Conservation (phyloP, 2,113 vertebrate genomes). For the Sinocyclocheilus anshuiensis region DNA sequence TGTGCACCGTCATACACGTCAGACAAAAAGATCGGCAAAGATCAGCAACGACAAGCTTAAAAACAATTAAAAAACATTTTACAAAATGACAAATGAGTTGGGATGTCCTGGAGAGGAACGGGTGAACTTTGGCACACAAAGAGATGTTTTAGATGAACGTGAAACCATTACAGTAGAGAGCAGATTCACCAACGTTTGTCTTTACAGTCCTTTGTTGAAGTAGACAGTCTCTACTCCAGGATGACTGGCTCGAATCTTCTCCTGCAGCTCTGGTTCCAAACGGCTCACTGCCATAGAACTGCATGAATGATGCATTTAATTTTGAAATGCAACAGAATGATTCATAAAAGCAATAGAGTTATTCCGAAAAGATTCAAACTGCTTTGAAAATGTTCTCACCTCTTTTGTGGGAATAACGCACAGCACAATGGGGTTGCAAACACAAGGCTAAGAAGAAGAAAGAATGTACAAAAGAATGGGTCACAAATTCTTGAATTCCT, state of each 20-base stretch:
- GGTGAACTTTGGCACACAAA: conserved; percentile 76
- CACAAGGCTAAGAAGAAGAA: conserved; percentile 82
- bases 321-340: background rate
- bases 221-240: conserved; percentile 85
- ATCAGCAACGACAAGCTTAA: conserved; percentile 54
- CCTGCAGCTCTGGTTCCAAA: conserved; percentile 90
- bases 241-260: conserved; percentile 81
- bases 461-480: conserved; percentile 29
- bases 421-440: conserved; percentile 97
- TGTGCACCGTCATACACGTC: conserved; percentile 44
- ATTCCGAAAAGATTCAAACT: background rate
- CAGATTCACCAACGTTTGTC: conserved; percentile 51
- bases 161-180: conserved; percentile 59
- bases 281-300: conserved; percentile 90
- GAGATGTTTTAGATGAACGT: conserved; percentile 59
- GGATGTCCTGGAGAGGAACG: conserved; percentile 56
- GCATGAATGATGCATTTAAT: background rate
- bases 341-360: background rate
- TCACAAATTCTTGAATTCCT: background rate
- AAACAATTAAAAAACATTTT: conserved; percentile 56
- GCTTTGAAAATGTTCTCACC: conserved; percentile 71
- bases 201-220: conserved; percentile 97
- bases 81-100: conserved; percentile 42
- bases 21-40: conserved; percentile 50
- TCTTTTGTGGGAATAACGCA: conserved; percentile 96